Base-by-base conservation (phyloP, 2,888 invertebrate species). In the Trissolcus japonicus region DNA sequence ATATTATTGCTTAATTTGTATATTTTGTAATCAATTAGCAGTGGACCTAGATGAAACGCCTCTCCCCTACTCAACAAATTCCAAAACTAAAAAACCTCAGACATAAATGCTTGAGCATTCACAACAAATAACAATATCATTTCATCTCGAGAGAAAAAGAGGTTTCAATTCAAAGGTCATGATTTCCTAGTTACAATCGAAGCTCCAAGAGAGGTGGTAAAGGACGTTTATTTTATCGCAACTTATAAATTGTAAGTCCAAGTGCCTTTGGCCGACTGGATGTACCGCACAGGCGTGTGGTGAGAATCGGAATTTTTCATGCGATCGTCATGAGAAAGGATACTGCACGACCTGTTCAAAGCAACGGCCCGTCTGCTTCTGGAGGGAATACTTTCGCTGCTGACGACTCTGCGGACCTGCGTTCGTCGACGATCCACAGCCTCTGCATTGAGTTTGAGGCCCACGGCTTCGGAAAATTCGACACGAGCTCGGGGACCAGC, bases 201-300 rank as follows among this genome's bases (percentile, higher is more conserved):
- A 55, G 29, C 35, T 65, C 43, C 14, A 46, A 43, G 35, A 54
- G 13, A 43, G 35, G 29, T 40, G 53, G n/a, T 40, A 21, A 56
- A 14, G 17, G 48, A 50, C 43, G n/a, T 60, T 35, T 7, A 50
- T 60, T 46, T 50, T 55, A 21, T 48, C 29, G 51, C 6, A 61
- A 56, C 40, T 81, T 76, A 87, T 60, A 87, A 84, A 71, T 87
- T 86, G 67, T 85, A 87, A 13, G 86, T 86, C 86, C 86, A 87
- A 66, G 85, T 87, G 78, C 86, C 86, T 81, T 85, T 87, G 25
- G 85, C 85, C 17, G 86, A 85, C 57, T 87, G 86, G 66, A 88
- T 87, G 67, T 87, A 87, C 17, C 86, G 83, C 63, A 83, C 66
- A 6, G 84, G 83, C 1, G 80, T 74, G 60, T 81, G 82, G 43